Evolutionary conservation across 1,140 invertebrate genomes (phyloP).

Genomic region (Bacillus rossius): DNA sequence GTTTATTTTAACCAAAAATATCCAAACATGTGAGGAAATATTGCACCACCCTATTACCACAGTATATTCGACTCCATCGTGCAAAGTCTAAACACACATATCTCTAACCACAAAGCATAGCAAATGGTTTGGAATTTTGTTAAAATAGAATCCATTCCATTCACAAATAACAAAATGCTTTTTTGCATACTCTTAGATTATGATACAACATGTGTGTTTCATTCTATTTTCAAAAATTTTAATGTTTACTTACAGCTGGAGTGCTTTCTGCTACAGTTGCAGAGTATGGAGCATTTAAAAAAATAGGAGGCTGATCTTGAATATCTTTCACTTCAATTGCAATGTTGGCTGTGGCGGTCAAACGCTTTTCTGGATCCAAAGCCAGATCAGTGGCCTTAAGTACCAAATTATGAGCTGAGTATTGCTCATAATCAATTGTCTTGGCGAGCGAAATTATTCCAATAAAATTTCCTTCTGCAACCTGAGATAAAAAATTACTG

Average conservation of each 20-base stretch:
- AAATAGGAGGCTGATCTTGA: conserved; percentile 74
- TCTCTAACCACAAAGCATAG: too few species aligned
- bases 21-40: too few species aligned
- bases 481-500: conserved; percentile 39
- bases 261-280: conserved; percentile 69
- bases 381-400: conserved; percentile 59
- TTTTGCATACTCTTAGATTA: too few species aligned
- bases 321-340: conserved; percentile 68
- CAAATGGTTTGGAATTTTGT: too few species aligned
- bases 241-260: conserved; percentile 46
- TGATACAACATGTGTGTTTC: too few species aligned
- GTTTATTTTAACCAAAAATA: too few species aligned
- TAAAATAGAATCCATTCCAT: too few species aligned
- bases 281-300: conserved; percentile 72
- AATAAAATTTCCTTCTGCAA: conserved; percentile 61
- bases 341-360: conserved; percentile 62
- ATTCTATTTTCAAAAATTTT: too few species aligned
- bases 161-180: too few species aligned
- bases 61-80: too few species aligned
- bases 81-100: too few species aligned
- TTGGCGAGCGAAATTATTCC: conserved; percentile 57
- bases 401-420: conserved; percentile 63
- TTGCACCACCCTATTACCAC: too few species aligned
- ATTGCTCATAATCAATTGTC: conserved; percentile 65
- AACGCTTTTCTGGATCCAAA: conserved; percentile 45